Evolutionary conservation across 2,888 invertebrate genomes (phyloP), one percentile per base, ranked within the genome.

Genomic region (Rhorus exstirpatorius): DNA sequence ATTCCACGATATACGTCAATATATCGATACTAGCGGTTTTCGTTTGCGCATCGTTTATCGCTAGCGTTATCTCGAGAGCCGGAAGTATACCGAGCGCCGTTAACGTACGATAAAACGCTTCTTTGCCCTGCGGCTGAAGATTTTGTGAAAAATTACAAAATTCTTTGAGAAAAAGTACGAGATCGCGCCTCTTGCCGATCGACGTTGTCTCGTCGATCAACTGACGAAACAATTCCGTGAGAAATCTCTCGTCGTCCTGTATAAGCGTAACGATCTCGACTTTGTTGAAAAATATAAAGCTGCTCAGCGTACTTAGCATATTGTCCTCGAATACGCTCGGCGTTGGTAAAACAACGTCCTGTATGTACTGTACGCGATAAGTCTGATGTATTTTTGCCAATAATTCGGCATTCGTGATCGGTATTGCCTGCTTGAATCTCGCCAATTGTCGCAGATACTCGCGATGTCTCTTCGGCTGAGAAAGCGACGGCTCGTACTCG

Each of bases 271-370:
- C 99, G 94, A 99, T 99, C 95, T 99, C 99, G 92, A 99, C 98
- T 94, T 99, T 99, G 94, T 99, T 99, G 94, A 99, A 99, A 95
- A 99, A 99, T 94, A 99, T 98, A 95, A 99, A 99, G 95, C 99
- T 99, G 93, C 97, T 98, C 90, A 99, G 94, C 82, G 99, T 98
- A 90, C 98, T 99, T 86, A 99, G 95, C 96, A 99, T 96, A 93
- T 99, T 99, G 93, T 99, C 99, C 93, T 99, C 99, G 93, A 99
- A 99, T 89, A 99, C 98, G 87, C 99, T 99, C 10, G 99, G 99
- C 63, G 99, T 98, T 24, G 99, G 99, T 92, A 99, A 94, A 89
- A 99, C 99, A 89, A 99, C 99, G 94, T 99, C 99, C 92, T 98
- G 97, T 90, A 99, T 99, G 94, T 99, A 99, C 94, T 99, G 99